Evolutionary conservation across 2,113 vertebrate genomes (phyloP).

Genomic region (Proterorhinus semilunaris): DNA sequence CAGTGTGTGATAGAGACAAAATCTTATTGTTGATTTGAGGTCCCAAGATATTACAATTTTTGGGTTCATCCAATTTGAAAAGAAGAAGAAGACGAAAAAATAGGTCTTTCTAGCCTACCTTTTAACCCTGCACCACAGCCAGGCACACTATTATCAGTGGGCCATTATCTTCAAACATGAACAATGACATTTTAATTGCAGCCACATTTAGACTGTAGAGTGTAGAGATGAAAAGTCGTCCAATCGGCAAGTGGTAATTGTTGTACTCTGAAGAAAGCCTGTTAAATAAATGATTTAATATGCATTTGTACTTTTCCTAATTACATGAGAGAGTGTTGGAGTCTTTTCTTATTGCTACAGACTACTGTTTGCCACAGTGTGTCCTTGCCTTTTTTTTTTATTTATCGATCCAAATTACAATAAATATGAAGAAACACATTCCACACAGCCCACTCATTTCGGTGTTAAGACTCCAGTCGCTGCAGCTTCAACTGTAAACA

Average conservation of each 20-base stretch:
- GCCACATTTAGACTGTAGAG: background rate
- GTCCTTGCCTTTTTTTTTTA: slow-evolving; percentile 7
- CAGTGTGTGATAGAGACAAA: no score
- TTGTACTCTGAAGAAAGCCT: slow-evolving; percentile 5
- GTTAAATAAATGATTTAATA: slow-evolving; percentile 8
- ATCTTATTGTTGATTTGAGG: no score
- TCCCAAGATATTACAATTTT: no score
- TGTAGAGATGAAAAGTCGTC: background rate
- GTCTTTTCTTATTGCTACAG: background rate
- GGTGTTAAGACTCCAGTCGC: background rate
- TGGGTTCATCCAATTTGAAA: no score
- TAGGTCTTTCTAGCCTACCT: no score
- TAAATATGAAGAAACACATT: background rate
- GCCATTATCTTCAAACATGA: background rate
- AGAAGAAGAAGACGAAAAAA: no score
- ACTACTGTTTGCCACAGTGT: background rate
- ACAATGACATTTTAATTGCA: background rate
- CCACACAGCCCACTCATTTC: slow-evolving; percentile 11
- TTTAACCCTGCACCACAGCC: background rate
- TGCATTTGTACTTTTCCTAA: slow-evolving; percentile 7
- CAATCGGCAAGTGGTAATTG: slow-evolving; percentile 7
- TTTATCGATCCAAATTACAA: slow-evolving; percentile 10
- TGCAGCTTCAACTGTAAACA: slow-evolving; percentile 37
- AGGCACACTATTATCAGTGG: background rate
- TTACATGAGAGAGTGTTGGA: background rate